A percentile compares a stretch with the other conserved stretches of the same genome.
Evolutionary conservation across 2,888 invertebrate species (phyloP).

Genomic region (Clunio marinus): DNA sequence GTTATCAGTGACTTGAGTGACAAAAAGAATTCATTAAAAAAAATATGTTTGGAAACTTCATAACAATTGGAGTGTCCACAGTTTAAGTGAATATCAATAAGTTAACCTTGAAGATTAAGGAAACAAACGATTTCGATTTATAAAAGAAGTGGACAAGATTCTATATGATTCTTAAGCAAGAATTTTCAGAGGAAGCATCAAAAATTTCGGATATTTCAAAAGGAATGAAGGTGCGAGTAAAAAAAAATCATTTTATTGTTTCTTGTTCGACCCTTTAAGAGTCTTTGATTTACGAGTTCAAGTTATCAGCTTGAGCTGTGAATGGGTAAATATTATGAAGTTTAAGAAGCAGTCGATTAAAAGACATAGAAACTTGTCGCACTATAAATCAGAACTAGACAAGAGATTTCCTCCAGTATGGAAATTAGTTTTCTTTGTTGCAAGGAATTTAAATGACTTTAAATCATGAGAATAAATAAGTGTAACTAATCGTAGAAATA

Average conservation of each 20-base stretch:
- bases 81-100: neutral
- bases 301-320: neutral
- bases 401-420: neutral
- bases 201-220: neutral
- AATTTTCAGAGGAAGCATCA: constrained; percentile 11
- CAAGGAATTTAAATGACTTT: neutral
- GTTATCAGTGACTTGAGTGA: neutral
- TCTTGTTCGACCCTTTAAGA: too few species aligned
- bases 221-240: constrained; percentile 9
- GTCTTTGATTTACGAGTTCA: neutral
- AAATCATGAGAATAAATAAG: neutral
- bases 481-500: too few species aligned
- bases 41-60: neutral
- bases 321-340: constrained; percentile 26
- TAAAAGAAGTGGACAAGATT: neutral
- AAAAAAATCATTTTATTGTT: neutral
- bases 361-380: neutral
- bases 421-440: neutral
- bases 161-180: constrained; percentile 15
- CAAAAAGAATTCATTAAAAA: neutral
- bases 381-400: neutral
- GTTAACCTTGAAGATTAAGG: neutral
- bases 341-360: neutral
- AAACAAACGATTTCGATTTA: neutral
- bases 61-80: too few species aligned